These are phyloP conservation scores for Corythucha ciliata DNA, from an alignment of 2,888 invertebrate species.

Conservation along the genomic window DNA sequence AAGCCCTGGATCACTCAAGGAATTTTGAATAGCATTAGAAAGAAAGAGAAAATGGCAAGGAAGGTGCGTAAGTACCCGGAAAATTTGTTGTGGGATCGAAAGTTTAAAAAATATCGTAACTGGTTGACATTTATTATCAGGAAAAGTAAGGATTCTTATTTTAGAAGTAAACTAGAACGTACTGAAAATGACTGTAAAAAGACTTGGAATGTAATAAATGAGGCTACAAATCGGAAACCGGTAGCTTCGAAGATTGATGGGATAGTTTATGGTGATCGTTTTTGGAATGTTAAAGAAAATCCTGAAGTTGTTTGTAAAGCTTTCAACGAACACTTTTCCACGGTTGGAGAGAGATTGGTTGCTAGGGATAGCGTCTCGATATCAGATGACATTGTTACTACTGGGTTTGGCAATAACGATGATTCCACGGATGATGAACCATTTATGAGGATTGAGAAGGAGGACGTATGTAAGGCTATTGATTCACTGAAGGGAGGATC, in stretches of 20 bases:
- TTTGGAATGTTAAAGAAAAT: neutral
- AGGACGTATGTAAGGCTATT: neutral
- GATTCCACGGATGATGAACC: neutral
- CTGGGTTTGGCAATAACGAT: too few relatives aligned
- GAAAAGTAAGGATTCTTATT: neutral
- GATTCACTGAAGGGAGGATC: neutral
- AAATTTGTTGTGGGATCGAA: too few relatives aligned
- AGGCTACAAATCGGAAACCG: neutral
- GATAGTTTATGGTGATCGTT: neutral
- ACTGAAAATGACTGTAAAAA: neutral
- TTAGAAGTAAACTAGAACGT: neutral
- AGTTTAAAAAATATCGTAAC: neutral
- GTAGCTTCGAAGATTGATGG: neutral
- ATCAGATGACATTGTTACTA: too few relatives aligned
- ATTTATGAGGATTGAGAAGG: neutral
- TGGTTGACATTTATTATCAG: neutral
- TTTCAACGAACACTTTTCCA: slow-evolving; percentile 1
- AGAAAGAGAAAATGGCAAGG: too few relatives aligned
- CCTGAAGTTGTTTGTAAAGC: neutral
- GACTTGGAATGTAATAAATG: neutral
- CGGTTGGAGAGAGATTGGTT: neutral
- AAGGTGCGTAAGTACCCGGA: too few relatives aligned
- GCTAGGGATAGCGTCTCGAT: too few relatives aligned
- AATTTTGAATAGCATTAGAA: too few relatives aligned
- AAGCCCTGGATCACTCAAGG: too few relatives aligned